phyloP scores from a whole-genome alignment of 1,140 invertebrate genomes.

The Conopomorpha cramerella region DNA sequence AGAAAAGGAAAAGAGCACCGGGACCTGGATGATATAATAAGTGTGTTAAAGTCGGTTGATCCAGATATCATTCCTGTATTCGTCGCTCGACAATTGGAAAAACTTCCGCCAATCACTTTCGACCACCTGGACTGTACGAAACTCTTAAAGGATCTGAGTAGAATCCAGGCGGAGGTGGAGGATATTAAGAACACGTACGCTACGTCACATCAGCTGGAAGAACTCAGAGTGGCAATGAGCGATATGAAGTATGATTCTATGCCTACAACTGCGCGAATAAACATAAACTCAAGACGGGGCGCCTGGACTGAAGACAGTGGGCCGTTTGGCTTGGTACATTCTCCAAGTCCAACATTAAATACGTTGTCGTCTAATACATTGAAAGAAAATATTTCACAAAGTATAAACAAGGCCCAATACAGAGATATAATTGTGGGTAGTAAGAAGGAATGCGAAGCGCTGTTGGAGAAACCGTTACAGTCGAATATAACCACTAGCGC shows the following conservation, averaged over 20 bases:
- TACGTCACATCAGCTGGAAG: not conserved
- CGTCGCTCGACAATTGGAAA: too few relatives aligned
- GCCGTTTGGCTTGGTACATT: not conserved
- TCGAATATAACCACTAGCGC: too few relatives aligned
- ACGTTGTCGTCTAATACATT: too few relatives aligned
- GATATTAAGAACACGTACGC: not conserved
- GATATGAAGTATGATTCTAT: not conserved
- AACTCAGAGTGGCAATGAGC: not conserved
- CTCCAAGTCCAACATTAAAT: too few relatives aligned
- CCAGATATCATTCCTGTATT: not conserved
- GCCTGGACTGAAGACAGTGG: slow-evolving; percentile 1
- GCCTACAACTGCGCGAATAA: not conserved
- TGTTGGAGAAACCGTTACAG: too few relatives aligned
- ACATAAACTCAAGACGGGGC: not conserved
- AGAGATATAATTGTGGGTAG: too few relatives aligned
- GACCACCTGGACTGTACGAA: slow-evolving; percentile 1
- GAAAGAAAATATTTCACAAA: too few relatives aligned
- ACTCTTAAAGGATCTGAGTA: not conserved
- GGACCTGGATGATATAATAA: not conserved
- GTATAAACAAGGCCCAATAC: too few relatives aligned
- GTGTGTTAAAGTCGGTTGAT: not conserved
- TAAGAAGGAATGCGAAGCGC: too few relatives aligned
- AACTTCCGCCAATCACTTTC: too few relatives aligned
- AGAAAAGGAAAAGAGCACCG: not conserved
- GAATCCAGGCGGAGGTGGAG: not conserved